These are phyloP conservation scores for Holotrichia oblita DNA, from an alignment of 1,140 invertebrate species.

Conservation along the genomic window DNA sequence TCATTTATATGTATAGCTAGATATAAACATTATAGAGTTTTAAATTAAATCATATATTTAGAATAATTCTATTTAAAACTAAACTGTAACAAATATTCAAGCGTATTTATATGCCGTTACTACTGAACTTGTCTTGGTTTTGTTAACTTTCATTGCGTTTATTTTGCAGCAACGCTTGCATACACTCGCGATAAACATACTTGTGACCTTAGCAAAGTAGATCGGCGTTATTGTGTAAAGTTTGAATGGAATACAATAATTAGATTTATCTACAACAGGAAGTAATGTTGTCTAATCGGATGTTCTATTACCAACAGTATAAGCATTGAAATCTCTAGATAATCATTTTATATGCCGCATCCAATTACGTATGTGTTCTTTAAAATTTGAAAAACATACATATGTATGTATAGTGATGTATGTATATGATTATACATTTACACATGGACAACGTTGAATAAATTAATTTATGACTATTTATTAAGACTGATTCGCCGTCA, in stretches of 20 bases:
- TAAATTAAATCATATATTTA: neutral
- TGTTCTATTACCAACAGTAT: no score
- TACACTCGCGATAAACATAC: neutral
- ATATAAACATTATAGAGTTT: no score
- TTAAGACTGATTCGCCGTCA: no score
- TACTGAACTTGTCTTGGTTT: neutral
- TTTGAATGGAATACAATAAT: neutral
- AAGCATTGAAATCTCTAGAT: no score
- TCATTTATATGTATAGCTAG: neutral
- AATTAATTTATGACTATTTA: no score
- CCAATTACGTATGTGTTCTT: no score
- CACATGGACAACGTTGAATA: no score
- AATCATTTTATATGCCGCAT: no score
- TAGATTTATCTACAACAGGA: neutral
- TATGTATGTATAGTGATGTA: no score
- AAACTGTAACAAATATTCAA: neutral
- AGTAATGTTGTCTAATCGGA: no score
- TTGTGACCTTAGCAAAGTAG: conserved; percentile 16
- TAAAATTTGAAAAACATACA: no score
- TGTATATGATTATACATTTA: no score
- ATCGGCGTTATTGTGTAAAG: conserved; percentile 9
- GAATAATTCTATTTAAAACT: neutral
- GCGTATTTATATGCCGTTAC: neutral
- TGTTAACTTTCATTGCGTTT: conserved; percentile 2
- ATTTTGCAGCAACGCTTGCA: neutral